These are phyloP conservation scores for Pseudochaenichthys georgianus DNA, from an alignment of 2,797 vertebrate genomes.

Conservation along the genomic window DNA sequence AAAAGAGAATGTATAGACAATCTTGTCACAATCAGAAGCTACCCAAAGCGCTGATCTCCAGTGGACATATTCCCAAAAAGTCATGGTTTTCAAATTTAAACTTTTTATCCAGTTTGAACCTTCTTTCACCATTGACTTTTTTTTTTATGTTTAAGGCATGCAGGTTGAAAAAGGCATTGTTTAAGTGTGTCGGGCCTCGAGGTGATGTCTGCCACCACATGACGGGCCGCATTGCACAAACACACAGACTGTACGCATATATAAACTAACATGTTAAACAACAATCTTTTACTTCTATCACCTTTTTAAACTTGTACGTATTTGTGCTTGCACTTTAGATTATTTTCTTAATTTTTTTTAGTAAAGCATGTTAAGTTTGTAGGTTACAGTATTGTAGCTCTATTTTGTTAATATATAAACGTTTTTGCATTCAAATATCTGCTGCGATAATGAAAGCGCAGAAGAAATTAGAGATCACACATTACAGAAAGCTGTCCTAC, in stretches of 20 bases:
- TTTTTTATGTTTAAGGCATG: conserved; percentile 33
- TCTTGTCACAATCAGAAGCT: conserved; percentile 82
- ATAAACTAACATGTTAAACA: conserved; percentile 35
- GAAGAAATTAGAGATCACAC: conserved; percentile 37
- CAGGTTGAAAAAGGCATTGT: conserved; percentile 51
- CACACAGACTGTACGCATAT: conserved; percentile 40
- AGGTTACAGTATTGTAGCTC: conserved; percentile 58
- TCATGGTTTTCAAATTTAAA: conserved; percentile 47
- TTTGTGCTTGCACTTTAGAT: conserved; percentile 83
- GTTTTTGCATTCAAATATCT: conserved; percentile 39
- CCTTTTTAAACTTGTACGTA: conserved; percentile 40
- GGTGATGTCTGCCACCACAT: conserved; percentile 71
- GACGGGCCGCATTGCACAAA: conserved; percentile 70
- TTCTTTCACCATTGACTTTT: conserved; percentile 10
- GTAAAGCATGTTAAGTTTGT: conserved; percentile 59
- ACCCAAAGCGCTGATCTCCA: conserved; percentile 65
- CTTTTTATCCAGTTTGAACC: conserved; percentile 43
- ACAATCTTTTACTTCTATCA: conserved; percentile 47
- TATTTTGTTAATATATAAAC: conserved; percentile 38
- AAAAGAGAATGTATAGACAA: conserved; percentile 87
- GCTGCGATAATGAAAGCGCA: conserved; percentile 46
- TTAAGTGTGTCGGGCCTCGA: conserved; percentile 67
- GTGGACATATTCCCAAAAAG: conserved; percentile 64
- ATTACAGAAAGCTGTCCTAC: conserved; percentile 19
- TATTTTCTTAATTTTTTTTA: conserved; percentile 36